Evolutionary conservation across 2,888 invertebrate species (phyloP).

Genomic region (Ariolimax columbianus): DNA sequence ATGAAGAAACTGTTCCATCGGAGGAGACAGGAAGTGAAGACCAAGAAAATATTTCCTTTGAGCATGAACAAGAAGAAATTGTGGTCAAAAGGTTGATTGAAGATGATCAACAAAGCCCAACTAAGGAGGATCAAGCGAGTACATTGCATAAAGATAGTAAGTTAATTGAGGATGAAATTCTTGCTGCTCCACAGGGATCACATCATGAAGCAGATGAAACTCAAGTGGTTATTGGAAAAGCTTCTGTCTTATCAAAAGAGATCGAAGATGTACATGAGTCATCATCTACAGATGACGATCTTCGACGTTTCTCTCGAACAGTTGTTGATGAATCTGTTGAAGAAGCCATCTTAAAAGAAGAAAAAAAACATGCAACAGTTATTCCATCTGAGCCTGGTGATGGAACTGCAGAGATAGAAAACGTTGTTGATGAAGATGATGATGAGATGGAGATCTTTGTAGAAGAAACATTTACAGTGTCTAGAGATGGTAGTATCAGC

Average conservation of each 20-base stretch:
- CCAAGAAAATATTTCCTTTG: background rate
- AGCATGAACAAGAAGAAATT: background rate
- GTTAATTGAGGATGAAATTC: background rate
- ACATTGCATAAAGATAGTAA: background rate
- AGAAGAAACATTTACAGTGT: background rate
- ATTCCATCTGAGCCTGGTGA: background rate
- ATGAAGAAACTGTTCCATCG: background rate
- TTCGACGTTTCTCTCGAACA: background rate
- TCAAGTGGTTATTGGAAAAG: background rate
- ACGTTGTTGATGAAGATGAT: background rate
- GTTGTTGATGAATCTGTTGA: conserved; percentile 14
- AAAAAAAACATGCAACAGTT: background rate
- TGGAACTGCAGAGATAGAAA: background rate
- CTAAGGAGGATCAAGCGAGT: background rate
- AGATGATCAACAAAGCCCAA: background rate
- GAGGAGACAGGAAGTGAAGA: background rate
- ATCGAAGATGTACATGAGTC: background rate
- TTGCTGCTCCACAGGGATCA: background rate
- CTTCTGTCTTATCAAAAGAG: background rate
- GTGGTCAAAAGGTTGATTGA: background rate
- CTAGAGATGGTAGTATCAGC: background rate
- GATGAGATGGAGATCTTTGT: conserved; percentile 1
- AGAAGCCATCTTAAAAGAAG: conserved; percentile 5
- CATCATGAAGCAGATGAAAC: background rate
- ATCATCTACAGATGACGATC: background rate